Evolutionary conservation across 2,888 invertebrate genomes (phyloP), one percentile per base, ranked within the genome.

Genomic region (Chrysodeixis includens): DNA sequence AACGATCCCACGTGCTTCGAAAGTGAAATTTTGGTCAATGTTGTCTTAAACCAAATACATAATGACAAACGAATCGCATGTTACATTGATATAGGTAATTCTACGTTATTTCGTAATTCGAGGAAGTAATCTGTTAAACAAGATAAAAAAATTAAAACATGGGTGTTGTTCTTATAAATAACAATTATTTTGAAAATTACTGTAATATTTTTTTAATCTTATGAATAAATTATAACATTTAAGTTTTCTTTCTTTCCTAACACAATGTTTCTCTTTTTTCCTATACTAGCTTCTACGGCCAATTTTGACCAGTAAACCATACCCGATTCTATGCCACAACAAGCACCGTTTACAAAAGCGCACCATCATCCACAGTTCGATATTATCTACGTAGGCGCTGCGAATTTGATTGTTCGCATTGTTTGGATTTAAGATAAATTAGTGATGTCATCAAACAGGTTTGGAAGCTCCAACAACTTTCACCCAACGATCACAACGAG

Each of bases 11-110:
- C 81, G 82, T 77, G 78, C 73, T 81, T 79, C 62, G 86, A 89
- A 91, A 92, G 93, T 92, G 93, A 93, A 92, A 93, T 90, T 92
- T 86, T 84, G 66, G 88, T 85, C 85, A 92, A 92, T 92, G 91
- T 93, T 92, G 84, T 85, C 79, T 88, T 84, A 83, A 79, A 80
- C 78, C 74, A 80, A 82, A 86, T 81, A 82, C 83, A 71, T 74
- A 65, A 72, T 60, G 67, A 54, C 79, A 5, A 78, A 77, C 77
- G 71, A 83, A 85, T 78, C 65, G 68, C 51, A 82, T 78, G 75
- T 82, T 78, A 79, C 66, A 58, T 74, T 76, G 74, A 75, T 73
- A 68, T 66, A 71, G 18, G 56, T 71, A 68, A 66, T 14, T 53
- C 56, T 69, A 58, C 66, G 52, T 66, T 58, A 70, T 68, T 66